Evolutionary conservation across 2,113 vertebrate species (phyloP).

Genomic region (Salminus brasiliensis): DNA sequence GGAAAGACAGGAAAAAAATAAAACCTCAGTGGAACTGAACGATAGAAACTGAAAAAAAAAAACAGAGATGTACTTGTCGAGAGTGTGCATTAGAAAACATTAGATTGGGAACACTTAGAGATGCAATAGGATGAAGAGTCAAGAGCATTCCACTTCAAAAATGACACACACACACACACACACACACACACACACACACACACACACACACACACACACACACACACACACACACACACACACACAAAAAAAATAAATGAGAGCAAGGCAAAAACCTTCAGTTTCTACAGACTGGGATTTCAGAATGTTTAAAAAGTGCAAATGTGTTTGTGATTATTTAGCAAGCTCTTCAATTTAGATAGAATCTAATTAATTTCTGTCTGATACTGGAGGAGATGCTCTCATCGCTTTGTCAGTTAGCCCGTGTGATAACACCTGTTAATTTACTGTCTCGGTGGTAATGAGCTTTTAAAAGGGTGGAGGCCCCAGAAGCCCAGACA

Average conservation of each 20-base stretch:
- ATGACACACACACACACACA: background rate
- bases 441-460: constrained; percentile 54
- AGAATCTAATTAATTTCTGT: constrained; percentile 57
- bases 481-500: constrained; percentile 30
- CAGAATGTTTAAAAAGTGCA: constrained; percentile 21
- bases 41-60: constrained; percentile 33
- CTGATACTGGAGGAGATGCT: constrained; percentile 48
- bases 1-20: background rate
- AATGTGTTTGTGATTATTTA: constrained; percentile 39
- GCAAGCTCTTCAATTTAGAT: constrained; percentile 36
- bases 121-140: constrained; percentile 3
- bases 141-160: constrained; percentile 20
- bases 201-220: constrained; percentile 27
- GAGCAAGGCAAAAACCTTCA: no score
- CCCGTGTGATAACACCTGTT: constrained; percentile 57
- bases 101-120: constrained; percentile 32
- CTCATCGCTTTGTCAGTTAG: constrained; percentile 54
- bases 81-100: constrained; percentile 41
- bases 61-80: constrained; percentile 33
- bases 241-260: background rate
- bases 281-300: constrained; percentile 18
- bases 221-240: background rate
- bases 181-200: background rate
- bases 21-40: constrained; percentile 43
- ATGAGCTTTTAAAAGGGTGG: constrained; percentile 52